phyloP scores from a whole-genome alignment of 2,797 vertebrate species.

The Columba guinea region DNA sequence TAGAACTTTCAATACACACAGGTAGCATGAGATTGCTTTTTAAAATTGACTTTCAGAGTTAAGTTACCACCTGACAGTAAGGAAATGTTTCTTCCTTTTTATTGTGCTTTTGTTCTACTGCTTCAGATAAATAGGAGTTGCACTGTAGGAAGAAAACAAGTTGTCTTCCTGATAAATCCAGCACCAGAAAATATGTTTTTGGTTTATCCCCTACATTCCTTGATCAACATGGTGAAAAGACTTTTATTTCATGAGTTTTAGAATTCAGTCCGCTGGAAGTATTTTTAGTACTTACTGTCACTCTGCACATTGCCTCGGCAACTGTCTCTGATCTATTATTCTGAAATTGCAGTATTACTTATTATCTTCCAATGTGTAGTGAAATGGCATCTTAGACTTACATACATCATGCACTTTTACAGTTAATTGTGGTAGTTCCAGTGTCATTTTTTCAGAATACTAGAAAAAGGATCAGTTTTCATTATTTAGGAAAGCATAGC shows the following conservation, averaged over 20 bases:
- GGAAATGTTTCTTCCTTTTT: background rate
- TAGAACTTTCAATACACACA: background rate
- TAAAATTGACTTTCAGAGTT: background rate
- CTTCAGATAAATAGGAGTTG: background rate
- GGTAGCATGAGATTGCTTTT: background rate
- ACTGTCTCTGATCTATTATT: conserved; percentile 52
- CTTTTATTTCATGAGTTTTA: conserved; percentile 61
- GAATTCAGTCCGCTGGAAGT: conserved; percentile 41
- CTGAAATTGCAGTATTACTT: conserved; percentile 62
- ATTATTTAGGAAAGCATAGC: background rate
- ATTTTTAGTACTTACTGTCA: conserved; percentile 63
- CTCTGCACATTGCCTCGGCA: conserved; percentile 25
- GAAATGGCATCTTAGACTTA: background rate
- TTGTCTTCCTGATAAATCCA: conserved; percentile 6
- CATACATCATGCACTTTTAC: background rate
- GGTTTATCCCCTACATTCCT: background rate
- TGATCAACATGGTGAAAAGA: conserved; percentile 30
- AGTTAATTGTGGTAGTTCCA: background rate
- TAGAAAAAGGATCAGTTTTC: conserved; percentile 2
- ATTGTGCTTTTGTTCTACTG: background rate
- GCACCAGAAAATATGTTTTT: conserved; percentile 2
- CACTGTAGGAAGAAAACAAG: background rate
- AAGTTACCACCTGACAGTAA: background rate
- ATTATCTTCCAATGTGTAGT: conserved; percentile 39
- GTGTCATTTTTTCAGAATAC: conserved; percentile 16